These are phyloP conservation scores for Sarotherodon lohbergeri DNA, from an alignment of 2,113 vertebrate genomes.

Conservation along the genomic window DNA sequence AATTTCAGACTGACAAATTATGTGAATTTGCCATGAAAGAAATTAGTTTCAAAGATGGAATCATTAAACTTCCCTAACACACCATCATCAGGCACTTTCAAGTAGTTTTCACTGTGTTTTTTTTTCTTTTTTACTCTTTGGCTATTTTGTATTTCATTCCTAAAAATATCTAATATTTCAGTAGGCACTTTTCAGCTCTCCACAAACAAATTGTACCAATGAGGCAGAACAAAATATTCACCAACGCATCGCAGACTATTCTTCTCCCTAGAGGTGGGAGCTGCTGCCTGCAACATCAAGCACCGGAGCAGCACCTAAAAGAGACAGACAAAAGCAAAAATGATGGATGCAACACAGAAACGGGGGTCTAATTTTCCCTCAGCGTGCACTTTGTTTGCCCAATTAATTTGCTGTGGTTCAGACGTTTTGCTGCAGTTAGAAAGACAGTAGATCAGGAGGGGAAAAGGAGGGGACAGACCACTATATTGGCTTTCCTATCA, in stretches of 20 bases:
- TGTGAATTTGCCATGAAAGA: neutral
- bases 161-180: slow-evolving; percentile 10
- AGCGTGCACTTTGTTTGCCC: slow-evolving; percentile 51
- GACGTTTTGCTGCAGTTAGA: slow-evolving; percentile 20
- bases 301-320: slow-evolving; percentile 3
- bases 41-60: neutral
- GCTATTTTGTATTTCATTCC: neutral
- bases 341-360: slow-evolving; percentile 30
- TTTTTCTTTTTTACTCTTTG: neutral
- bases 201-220: slow-evolving; percentile 17
- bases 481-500: neutral
- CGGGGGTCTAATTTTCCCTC: slow-evolving; percentile 34
- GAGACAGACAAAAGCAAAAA: slow-evolving; percentile 25
- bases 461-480: neutral
- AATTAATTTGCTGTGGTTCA: slow-evolving; percentile 54
- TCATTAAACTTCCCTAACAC: neutral
- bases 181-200: neutral
- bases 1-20: neutral
- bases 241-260: neutral
- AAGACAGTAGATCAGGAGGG: neutral
- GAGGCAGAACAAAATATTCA: slow-evolving; percentile 36
- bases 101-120: neutral
- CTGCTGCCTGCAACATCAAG: slow-evolving; percentile 13
- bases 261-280: neutral
- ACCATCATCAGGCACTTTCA: neutral